Base-by-base conservation (phyloP, 2,113 vertebrate genomes). In the Butorides virescens region DNA sequence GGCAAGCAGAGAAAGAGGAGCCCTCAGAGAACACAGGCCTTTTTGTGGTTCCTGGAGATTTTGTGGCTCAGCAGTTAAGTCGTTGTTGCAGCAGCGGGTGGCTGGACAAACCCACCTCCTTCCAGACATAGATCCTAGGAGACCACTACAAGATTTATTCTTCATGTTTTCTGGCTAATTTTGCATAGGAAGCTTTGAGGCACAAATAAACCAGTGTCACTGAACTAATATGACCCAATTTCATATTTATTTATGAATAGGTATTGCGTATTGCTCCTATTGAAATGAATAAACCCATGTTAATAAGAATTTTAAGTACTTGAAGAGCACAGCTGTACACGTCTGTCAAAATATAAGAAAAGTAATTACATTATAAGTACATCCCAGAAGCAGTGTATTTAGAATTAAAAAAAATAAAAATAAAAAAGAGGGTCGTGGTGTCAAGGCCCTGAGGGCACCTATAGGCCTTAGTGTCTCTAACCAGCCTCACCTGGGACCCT, bases 171-270 rank as follows among this genome's bases (percentile, higher is more conserved):
- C 74, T 62, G 32, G 6, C 39, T 71, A 46, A 68, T 92, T 83
- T 93, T 90, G 44, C 29, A 58, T 26, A 59, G 39, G n/a, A 88
- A 66, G 19, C 12, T 89, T 92, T 95, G 72, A 91, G 70, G 27
- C 53, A 80, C 36, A 92, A 96, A 66, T 67, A 65, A 96, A 80
- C 70, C 44, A 59, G 84, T 52, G 23, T 47, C 49, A 46, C 32
- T 87, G 81, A 93, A 86, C 66, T 79, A 70, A 72, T 87, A 50
- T 79, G 52, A 91, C 76, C 70, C 34, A 81, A 42, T 85, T 91
- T 87, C 63, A 56, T 90, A 94, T 95, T 93, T 93, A 82, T 80
- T 87, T 96, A 92, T 93, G 67, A 95, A 83, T 39, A 82, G 39
- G 15, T 71, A 78, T 78, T 90, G 14, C 46, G n/a, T 70, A 59